These are phyloP conservation scores for Pterobdella sp. DNA, from an alignment of 2,888 invertebrate genomes.

Conservation along the genomic window DNA sequence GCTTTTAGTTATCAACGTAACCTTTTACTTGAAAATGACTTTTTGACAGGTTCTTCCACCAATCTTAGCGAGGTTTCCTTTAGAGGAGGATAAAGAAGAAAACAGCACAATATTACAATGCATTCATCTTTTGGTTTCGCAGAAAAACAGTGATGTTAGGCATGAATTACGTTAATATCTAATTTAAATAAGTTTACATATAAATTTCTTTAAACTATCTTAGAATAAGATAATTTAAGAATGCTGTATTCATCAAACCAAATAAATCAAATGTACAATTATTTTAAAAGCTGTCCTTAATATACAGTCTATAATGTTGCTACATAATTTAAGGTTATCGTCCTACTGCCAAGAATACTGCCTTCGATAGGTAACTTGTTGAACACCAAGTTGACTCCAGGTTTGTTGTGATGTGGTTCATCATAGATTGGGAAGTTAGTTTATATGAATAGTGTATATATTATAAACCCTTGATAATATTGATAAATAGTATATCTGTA, in stretches of 20 bases:
- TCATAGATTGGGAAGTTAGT: too few relatives aligned
- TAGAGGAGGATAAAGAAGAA: constrained; percentile 68
- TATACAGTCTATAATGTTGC: not conserved
- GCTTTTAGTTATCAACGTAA: too few relatives aligned
- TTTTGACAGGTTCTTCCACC: constrained; percentile 61
- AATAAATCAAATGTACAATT: not conserved
- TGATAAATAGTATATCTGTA: too few relatives aligned
- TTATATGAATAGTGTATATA: too few relatives aligned
- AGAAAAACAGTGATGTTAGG: constrained; percentile 15
- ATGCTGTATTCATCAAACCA: not conserved
- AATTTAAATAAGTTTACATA: not conserved
- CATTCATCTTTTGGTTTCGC: constrained; percentile 47
- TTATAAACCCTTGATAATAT: too few relatives aligned
- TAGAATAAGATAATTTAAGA: not conserved
- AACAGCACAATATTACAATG: constrained; percentile 64
- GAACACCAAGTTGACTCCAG: constrained; percentile 13
- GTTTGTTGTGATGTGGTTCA: not conserved
- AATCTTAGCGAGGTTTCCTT: constrained; percentile 63
- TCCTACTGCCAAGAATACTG: constrained; percentile 11
- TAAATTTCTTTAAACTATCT: too few relatives aligned
- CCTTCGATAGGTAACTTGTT: not conserved
- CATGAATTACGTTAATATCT: not conserved
- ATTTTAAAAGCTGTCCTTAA: not conserved
- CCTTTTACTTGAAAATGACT: constrained; percentile 7
- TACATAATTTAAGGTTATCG: not conserved